A percentile compares a stretch with the other conserved stretches of the same genome.
Evolutionary conservation across 2,888 invertebrate species (phyloP).

Genomic region (Drepana falcataria): DNA sequence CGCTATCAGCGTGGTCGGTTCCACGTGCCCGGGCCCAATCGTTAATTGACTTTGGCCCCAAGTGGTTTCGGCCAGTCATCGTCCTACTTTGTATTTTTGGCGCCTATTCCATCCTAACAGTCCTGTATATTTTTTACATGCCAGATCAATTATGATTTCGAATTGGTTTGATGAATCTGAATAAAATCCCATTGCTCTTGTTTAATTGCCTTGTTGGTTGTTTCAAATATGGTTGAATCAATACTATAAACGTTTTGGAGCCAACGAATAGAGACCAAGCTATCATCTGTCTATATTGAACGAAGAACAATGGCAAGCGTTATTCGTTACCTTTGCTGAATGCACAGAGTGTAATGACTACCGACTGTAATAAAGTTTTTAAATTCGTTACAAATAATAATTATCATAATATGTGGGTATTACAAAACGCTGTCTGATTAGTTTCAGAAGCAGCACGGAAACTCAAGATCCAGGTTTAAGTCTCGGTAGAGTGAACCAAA

Average conservation of each 20-base stretch:
- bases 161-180: conserved; percentile 77
- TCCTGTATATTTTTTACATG: conserved; percentile 73
- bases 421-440: no score
- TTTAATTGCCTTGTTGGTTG: conserved; percentile 72
- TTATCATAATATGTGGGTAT: no score
- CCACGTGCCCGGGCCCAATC: conserved; percentile 55
- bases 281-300: conserved; percentile 1
- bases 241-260: conserved; percentile 45
- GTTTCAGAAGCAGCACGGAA: no score
- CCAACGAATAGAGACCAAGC: conserved; percentile 28
- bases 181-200: conserved; percentile 75
- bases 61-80: conserved; percentile 71
- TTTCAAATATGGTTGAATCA: conserved; percentile 70
- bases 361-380: no score
- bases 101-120: conserved; percentile 72
- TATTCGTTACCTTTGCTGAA: conserved; percentile 15
- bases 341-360: conserved; percentile 15
- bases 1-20: conserved; percentile 39
- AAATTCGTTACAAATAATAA: no score
- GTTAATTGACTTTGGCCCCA: conserved; percentile 73
- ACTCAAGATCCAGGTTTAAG: no score
- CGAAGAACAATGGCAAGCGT: conserved; percentile 16
- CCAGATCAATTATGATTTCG: conserved; percentile 76
- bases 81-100: conserved; percentile 74
- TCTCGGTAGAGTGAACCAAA: no score